Conservation (phyloP, 2,797 vertebrate species). For the Epinephelus awoara region DNA sequence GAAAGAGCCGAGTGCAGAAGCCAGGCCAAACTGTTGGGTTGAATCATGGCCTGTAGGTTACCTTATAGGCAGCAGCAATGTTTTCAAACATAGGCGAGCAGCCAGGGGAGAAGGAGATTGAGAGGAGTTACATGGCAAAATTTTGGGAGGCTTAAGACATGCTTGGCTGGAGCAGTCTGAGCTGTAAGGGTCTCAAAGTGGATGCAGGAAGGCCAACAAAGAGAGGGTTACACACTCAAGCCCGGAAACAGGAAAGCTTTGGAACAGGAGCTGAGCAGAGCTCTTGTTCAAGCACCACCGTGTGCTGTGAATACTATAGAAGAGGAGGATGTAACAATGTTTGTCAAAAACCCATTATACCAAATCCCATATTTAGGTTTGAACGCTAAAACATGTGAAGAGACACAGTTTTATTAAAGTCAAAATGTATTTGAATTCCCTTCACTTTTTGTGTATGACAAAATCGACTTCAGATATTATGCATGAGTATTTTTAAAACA, state of each 20-base stretch:
- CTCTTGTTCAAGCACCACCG: background rate
- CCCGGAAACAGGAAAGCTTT: background rate
- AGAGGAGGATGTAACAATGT: background rate
- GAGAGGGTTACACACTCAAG: slow-evolving; percentile 10
- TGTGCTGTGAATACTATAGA: background rate
- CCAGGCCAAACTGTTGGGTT: background rate
- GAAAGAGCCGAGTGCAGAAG: slow-evolving; percentile 1
- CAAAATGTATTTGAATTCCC: no score
- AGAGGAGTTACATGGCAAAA: slow-evolving; percentile 1
- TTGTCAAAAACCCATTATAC: no score
- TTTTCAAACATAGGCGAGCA: background rate
- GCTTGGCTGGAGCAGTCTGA: background rate
- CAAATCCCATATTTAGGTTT: background rate
- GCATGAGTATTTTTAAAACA: no score
- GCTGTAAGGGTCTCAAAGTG: background rate
- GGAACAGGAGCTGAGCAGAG: background rate
- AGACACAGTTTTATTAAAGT: background rate
- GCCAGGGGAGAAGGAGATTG: background rate
- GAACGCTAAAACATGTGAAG: background rate
- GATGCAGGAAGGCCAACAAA: background rate
- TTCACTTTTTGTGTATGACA: no score
- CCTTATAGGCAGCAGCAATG: background rate
- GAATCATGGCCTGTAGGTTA: background rate
- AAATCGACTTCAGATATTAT: no score
- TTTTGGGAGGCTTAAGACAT: background rate